Base-by-base conservation (phyloP, 2,888 invertebrate species). In the Altica lythri region DNA sequence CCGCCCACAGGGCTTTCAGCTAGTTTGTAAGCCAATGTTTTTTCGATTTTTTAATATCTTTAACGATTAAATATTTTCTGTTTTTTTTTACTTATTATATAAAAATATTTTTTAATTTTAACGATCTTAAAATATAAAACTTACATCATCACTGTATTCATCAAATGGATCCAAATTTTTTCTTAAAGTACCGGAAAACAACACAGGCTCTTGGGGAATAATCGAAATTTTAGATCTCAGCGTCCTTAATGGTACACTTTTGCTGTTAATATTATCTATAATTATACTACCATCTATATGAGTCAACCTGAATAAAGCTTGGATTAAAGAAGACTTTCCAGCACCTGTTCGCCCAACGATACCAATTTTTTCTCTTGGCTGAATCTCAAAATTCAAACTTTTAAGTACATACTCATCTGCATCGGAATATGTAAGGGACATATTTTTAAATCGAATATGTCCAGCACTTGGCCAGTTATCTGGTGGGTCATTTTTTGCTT, bases 121-220 rank as follows among this genome's bases (percentile, higher is more conserved):
- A 18, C 17, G 10, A 38, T 18, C 10, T n/a, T 29, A 2, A n/a
- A 5, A 4, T n/a, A 4, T 4, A n/a, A 17, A 13, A 40, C 56
- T 44, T 56, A 86, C 82, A 8, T 82, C 81, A 65, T 95, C 94
- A 0, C 83, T 79, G 68, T 88, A 89, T 67, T 88, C 86, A 59
- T 88, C 84, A 74, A 94, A 94, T 1, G 94, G 95, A 78, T 95
- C 95, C 52, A 95, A 80, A 77, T 95, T 95, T 69, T 87, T 87
- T 1, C 94, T 80, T 79, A 95, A 81, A 2, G 90, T 87, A 34
- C 92, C 94, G 0, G 90, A 88, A 77, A 95, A 91, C 44, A 92
- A 77, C 47, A 91, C 88, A 0, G 92, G 91, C 69, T 91, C 90
- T 74, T 92, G 92, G 0, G 92, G 91, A 38, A 92, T 92, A 68